Percentiles rank a stretch among this genome's conserved stretches.
These are phyloP conservation scores for Oryzias curvinotus DNA, from an alignment of 2,113 vertebrate species.

Conservation along the genomic window DNA sequence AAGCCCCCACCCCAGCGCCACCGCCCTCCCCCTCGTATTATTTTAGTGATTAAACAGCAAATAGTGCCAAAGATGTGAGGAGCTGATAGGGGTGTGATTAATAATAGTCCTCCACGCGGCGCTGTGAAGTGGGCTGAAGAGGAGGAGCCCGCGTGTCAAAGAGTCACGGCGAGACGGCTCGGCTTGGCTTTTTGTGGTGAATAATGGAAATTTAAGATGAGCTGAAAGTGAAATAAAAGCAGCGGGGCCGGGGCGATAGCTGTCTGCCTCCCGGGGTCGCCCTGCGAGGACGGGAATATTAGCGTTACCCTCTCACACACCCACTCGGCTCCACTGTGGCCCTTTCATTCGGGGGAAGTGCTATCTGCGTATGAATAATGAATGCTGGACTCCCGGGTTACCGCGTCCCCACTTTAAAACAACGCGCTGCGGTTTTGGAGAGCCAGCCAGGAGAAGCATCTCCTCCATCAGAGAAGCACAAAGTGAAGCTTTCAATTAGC, in stretches of 20 bases:
- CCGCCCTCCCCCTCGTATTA: slow-evolving; percentile 70
- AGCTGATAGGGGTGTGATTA: slow-evolving; percentile 74
- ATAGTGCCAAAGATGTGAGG: slow-evolving; percentile 73
- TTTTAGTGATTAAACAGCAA: slow-evolving; percentile 85
- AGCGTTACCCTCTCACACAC: slow-evolving; percentile 36
- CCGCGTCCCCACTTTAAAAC: slow-evolving; percentile 46
- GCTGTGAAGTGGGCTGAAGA: slow-evolving; percentile 25
- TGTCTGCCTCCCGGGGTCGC: slow-evolving; percentile 47
- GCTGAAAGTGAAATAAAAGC: slow-evolving; percentile 72
- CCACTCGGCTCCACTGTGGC: slow-evolving; percentile 35
- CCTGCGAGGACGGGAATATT: slow-evolving; percentile 64
- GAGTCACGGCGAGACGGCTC: slow-evolving; percentile 69
- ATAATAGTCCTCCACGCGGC: slow-evolving; percentile 71
- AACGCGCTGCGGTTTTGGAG: slow-evolving; percentile 53
- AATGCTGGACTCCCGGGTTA: slow-evolving; percentile 60
- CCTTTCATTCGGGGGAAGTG: slow-evolving; percentile 41
- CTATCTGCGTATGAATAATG: slow-evolving; percentile 67
- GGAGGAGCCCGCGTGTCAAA: slow-evolving; percentile 65
- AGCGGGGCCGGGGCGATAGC: slow-evolving; percentile 65
- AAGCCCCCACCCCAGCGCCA: slow-evolving; percentile 54
- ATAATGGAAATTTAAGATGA: slow-evolving; percentile 79
- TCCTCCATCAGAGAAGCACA: slow-evolving; percentile 12
- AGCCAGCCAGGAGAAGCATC: background rate
- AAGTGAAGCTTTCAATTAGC: slow-evolving; percentile 2
- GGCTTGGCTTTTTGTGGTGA: slow-evolving; percentile 74